Evolutionary conservation across 2,113 vertebrate genomes (phyloP).

Genomic region (Pygoscelis adeliae): DNA sequence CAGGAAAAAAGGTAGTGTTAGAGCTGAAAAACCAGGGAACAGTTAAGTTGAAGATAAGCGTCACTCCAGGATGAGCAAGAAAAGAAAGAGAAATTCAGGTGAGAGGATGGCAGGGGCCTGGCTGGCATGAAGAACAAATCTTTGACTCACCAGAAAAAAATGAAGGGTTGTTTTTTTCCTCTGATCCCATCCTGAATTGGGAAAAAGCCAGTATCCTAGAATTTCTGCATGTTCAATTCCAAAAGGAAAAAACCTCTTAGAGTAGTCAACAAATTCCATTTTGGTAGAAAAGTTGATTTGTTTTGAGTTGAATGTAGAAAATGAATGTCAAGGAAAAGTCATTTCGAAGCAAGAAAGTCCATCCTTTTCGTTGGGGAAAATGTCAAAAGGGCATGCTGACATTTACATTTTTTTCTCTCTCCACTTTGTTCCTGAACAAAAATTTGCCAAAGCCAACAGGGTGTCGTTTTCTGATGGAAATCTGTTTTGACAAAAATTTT

Average conservation of each 20-base stretch:
- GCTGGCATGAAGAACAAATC: neutral
- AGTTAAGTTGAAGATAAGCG: neutral
- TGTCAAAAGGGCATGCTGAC: constrained; percentile 65
- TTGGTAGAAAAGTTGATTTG: constrained; percentile 36
- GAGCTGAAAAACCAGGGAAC: neutral
- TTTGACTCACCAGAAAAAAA: neutral
- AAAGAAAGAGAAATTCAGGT: neutral
- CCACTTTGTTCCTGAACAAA: constrained; percentile 40
- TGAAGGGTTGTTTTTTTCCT: neutral
- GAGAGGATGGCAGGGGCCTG: neutral
- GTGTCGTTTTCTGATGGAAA: constrained; percentile 45
- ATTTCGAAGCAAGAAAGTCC: constrained; percentile 36
- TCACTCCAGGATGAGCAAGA: neutral
- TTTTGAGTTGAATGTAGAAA: constrained; percentile 43
- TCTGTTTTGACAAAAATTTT: constrained; percentile 49
- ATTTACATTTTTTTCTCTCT: constrained; percentile 51
- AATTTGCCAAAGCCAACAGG: constrained; percentile 65
- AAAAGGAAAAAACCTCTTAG: neutral
- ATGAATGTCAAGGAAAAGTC: constrained; percentile 67
- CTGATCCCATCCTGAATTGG: neutral
- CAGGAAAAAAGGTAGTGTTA: neutral
- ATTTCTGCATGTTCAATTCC: neutral
- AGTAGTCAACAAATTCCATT: neutral
- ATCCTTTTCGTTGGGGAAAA: constrained; percentile 47
- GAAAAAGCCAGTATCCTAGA: neutral